Percentiles rank a stretch among this genome's conserved stretches.
phyloP scores from a whole-genome alignment of 2,797 vertebrate species.

The Muscicapa comitata region DNA sequence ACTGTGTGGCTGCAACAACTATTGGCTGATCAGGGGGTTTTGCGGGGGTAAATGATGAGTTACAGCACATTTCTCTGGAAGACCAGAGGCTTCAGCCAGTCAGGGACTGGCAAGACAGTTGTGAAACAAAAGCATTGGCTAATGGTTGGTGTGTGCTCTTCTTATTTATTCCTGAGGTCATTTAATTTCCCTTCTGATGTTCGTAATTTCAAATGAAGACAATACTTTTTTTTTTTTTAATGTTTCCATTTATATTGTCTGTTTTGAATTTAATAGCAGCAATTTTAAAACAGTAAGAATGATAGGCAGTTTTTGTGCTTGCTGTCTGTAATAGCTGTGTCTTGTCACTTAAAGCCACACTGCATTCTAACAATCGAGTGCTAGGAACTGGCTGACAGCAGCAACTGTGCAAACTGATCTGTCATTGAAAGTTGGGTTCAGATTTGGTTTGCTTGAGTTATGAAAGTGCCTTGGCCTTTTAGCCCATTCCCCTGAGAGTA shows the following conservation, averaged over 20 bases:
- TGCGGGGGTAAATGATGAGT: neutral
- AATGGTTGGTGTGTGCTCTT: neutral
- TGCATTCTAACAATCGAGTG: neutral
- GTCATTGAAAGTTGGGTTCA: neutral
- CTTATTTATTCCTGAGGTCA: neutral
- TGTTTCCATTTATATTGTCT: neutral
- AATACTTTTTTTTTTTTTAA: neutral
- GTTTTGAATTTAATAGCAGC: neutral
- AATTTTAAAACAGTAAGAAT: neutral
- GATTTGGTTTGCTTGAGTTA: constrained; percentile 21
- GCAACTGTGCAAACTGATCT: neutral
- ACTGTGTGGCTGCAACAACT: neutral
- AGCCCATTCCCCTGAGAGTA: neutral
- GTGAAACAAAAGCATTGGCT: neutral
- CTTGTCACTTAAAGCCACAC: neutral
- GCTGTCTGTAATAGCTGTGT: neutral
- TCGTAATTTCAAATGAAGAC: neutral
- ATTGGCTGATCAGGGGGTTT: neutral
- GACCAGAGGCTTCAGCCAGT: neutral
- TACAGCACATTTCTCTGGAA: neutral
- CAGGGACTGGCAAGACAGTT: neutral
- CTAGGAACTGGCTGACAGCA: neutral
- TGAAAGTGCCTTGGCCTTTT: neutral
- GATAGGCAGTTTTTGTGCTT: neutral
- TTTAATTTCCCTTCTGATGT: neutral